Conservation (phyloP, 2,113 vertebrate genomes). For the Pholis gunnellus region DNA sequence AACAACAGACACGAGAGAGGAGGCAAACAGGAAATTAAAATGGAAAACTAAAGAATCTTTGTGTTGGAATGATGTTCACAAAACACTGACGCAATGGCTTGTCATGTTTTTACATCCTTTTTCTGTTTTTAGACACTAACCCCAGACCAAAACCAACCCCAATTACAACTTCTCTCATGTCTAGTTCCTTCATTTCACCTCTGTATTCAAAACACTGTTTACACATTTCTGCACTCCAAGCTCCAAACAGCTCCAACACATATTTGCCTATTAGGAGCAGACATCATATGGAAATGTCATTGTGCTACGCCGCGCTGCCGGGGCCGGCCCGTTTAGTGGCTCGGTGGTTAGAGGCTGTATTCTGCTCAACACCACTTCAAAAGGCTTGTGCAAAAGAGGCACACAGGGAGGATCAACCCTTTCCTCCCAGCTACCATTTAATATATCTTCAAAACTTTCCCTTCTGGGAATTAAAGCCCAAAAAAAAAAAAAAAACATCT, state of each 20-base stretch:
- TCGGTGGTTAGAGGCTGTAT: constrained; percentile 56
- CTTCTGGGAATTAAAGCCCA: constrained; percentile 26
- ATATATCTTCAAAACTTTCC: constrained; percentile 33
- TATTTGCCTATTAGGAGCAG: constrained; percentile 34
- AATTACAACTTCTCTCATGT: not conserved
- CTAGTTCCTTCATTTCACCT: not conserved
- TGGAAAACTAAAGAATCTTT: not conserved
- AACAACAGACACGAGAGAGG: not conserved
- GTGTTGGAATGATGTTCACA: not conserved
- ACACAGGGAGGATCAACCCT: constrained; percentile 60
- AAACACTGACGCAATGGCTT: not conserved
- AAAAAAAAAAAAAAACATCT: not conserved
- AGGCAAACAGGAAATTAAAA: constrained; percentile 11
- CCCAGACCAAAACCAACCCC: not conserved
- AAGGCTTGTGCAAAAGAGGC: constrained; percentile 54
- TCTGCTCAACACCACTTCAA: constrained; percentile 67
- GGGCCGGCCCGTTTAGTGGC: constrained; percentile 58
- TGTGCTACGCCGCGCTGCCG: not conserved
- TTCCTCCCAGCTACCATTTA: constrained; percentile 43
- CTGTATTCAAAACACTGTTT: constrained; percentile 34
- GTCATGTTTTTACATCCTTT: not conserved
- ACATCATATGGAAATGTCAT: constrained; percentile 67
- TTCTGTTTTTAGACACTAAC: not conserved
- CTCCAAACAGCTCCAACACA: constrained; percentile 16
- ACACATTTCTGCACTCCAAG: not conserved